Evolutionary conservation across 2,888 invertebrate genomes (phyloP).

Genomic region (Andrena flavipes): DNA sequence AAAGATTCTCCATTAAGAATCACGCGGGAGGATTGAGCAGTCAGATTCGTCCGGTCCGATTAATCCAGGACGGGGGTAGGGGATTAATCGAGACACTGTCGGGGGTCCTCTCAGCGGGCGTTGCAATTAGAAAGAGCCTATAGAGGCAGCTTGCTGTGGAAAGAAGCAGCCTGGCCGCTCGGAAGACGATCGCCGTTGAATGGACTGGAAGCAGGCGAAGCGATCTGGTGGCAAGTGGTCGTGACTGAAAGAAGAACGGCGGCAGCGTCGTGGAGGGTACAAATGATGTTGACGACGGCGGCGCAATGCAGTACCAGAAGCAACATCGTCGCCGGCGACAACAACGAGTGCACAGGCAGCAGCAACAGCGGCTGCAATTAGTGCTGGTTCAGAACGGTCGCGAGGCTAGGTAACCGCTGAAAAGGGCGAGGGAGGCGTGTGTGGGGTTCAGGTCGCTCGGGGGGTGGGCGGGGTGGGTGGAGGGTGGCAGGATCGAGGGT

Average conservation of each 20-base stretch:
- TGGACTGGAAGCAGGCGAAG: conserved; percentile 3
- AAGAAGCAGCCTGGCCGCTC: not conserved
- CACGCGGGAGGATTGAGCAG: not conserved
- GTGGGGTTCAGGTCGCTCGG: conserved; percentile 19
- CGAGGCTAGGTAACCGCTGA: conserved; percentile 69
- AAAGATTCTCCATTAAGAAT: not conserved
- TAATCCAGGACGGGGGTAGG: not conserved
- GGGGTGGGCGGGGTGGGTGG: not conserved
- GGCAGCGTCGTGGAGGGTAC: conserved; percentile 27
- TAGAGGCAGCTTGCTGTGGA: not conserved
- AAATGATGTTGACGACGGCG: conserved; percentile 68
- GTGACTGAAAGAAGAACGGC: conserved; percentile 2
- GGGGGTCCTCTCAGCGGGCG: not conserved
- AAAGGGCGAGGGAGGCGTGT: conserved; percentile 29
- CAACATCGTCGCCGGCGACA: conserved; percentile 44
- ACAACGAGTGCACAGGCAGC: conserved; percentile 47
- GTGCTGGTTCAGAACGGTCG: conserved; percentile 69
- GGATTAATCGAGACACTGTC: conserved; percentile 23
- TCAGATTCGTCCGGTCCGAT: conserved; percentile 4
- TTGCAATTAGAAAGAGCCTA: conserved; percentile 20
- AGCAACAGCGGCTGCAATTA: conserved; percentile 70
- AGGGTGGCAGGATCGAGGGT: conserved; percentile 52
- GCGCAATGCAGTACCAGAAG: conserved; percentile 59
- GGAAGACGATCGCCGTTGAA: conserved; percentile 5
- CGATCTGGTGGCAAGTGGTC: conserved; percentile 21